A percentile compares a stretch with the other conserved stretches of the same genome.
These are phyloP conservation scores for Drosophila auraria DNA, from an alignment of 1,140 invertebrate genomes.

Conservation along the genomic window DNA sequence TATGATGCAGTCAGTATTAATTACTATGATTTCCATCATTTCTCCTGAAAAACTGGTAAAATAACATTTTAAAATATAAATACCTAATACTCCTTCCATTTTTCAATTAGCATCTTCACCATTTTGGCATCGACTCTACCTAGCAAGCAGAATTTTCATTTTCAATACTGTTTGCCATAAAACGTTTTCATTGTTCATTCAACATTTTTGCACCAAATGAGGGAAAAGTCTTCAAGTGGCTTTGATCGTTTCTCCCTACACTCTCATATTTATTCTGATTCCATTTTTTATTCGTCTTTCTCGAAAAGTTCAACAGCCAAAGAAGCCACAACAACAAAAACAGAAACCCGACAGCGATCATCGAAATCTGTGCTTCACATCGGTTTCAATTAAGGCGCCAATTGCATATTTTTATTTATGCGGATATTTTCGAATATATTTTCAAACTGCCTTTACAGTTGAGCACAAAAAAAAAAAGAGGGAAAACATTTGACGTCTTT, in stretches of 20 bases:
- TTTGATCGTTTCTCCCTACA: slow-evolving; percentile 15
- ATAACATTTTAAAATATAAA: too few species aligned
- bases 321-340: slow-evolving; percentile 23
- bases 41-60: too few species aligned
- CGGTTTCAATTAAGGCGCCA: slow-evolving; percentile 79
- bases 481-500: slow-evolving; percentile 77
- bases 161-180: not conserved
- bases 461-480: slow-evolving; percentile 15
- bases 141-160: not conserved
- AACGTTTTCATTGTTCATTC: slow-evolving; percentile 55
- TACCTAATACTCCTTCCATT: too few species aligned
- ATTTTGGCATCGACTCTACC: not conserved
- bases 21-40: too few species aligned
- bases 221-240: slow-evolving; percentile 67
- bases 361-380: slow-evolving; percentile 72
- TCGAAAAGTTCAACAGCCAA: slow-evolving; percentile 74
- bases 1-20: too few species aligned
- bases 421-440: slow-evolving; percentile 52
- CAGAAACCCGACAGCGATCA: slow-evolving; percentile 25
- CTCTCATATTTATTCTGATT: slow-evolving; percentile 19
- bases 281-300: slow-evolving; percentile 25
- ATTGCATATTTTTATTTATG: slow-evolving; percentile 74
- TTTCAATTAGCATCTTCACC: not conserved
- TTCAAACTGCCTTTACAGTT: slow-evolving; percentile 36
- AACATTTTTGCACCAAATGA: slow-evolving; percentile 75